Base-by-base conservation (phyloP, 2,113 vertebrate species). In the Hucho hucho region DNA sequence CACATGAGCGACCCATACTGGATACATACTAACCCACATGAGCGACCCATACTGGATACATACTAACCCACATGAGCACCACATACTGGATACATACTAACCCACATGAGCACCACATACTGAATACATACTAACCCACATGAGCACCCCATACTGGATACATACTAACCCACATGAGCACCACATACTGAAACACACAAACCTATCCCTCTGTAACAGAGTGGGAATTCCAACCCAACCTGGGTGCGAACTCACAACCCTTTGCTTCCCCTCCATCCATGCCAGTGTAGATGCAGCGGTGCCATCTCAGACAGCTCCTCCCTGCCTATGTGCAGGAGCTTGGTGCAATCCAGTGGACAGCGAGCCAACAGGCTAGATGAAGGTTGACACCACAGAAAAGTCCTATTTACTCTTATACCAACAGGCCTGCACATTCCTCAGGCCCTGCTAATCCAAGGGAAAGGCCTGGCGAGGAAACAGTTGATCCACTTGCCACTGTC, bases 331-430 rank as follows among this genome's bases (percentile, higher is more conserved):
- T 66, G 74, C 70, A 78, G 65, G 58, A 37, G 28, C 58, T 75
- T 69, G 79, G 73, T 81, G 78, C 84, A 87, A 75, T 86, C 83
- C 84, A 86, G 65, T 85, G 80, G 76, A 26, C 77, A 81, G 77
- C 43, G 70, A 75, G 85, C 63, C 83, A 90, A 91, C 90, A 88
- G 79, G 65, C 49, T 84, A 81, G 83, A 92, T 88, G 61, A 69
- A 74, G 84, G 74, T 81, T 91, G 91, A 93, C 91, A 89, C 81
- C 71, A 53, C 14, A 47, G 85, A 89, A 88, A 86, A 87, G 85
- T 84, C 87, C 79, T 82, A 66, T 72, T 80, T 61, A 58, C 81
- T 76, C 74, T 82, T 90, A 83, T 73, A 84, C 70, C 75, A 83
- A 78, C 80, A 75, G 74, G 67, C 77, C 81, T 75, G 74, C 84